Conservation (phyloP, 2,797 vertebrate species). For the Enteromius viviparus region DNA sequence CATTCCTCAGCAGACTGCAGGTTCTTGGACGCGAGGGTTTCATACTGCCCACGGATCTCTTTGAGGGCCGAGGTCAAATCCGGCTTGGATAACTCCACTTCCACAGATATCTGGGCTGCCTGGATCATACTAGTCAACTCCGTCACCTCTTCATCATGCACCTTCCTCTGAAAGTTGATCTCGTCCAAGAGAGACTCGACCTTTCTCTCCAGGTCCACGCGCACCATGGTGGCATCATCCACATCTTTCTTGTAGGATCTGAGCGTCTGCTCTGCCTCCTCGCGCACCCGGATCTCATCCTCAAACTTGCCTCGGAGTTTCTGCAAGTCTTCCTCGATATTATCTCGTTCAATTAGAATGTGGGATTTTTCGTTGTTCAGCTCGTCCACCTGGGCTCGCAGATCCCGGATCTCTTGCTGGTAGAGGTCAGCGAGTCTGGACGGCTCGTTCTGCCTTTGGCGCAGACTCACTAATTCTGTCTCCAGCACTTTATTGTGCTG, state of each 20-base stretch:
- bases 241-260: slow-evolving; percentile 76
- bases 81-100: slow-evolving; percentile 74
- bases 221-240: slow-evolving; percentile 78
- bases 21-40: slow-evolving; percentile 81
- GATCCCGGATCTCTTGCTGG: slow-evolving; percentile 78
- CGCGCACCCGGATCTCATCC: slow-evolving; percentile 76
- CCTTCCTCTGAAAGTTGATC: slow-evolving; percentile 76
- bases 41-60: slow-evolving; percentile 82
- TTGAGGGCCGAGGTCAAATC: slow-evolving; percentile 79
- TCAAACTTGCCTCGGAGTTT: slow-evolving; percentile 75
- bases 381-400: slow-evolving; percentile 78
- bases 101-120: slow-evolving; percentile 72
- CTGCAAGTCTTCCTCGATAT: slow-evolving; percentile 75
- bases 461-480: slow-evolving; percentile 76
- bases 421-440: slow-evolving; percentile 78
- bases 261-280: slow-evolving; percentile 77
- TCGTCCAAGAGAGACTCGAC: slow-evolving; percentile 80
- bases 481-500: slow-evolving; percentile 80
- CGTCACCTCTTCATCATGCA: slow-evolving; percentile 79
- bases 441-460: slow-evolving; percentile 78
- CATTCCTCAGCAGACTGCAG: slow-evolving; percentile 84
- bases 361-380: slow-evolving; percentile 75
- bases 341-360: slow-evolving; percentile 72
- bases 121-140: slow-evolving; percentile 75
- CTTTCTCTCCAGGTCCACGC: slow-evolving; percentile 80